Evolutionary conservation across 2,113 vertebrate genomes (phyloP).

Genomic region (Oreochromis spilurus): DNA sequence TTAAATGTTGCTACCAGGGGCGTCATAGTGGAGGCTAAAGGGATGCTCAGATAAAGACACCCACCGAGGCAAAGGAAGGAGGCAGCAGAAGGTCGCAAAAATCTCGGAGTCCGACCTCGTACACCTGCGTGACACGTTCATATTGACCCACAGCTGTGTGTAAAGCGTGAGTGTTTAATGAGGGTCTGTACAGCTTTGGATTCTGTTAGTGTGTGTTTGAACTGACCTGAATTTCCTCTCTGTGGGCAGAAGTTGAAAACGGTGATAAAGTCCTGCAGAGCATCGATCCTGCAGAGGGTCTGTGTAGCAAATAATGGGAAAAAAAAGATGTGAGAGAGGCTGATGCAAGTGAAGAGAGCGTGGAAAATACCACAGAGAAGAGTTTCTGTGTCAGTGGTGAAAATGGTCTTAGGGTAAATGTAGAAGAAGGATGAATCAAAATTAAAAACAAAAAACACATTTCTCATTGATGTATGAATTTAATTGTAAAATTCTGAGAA

Average conservation of each 20-base stretch:
- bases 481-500: too few relatives aligned
- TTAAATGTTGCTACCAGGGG: fast-evolving
- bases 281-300: background rate
- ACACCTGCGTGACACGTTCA: background rate
- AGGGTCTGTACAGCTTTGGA: too few relatives aligned
- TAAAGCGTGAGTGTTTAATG: too few relatives aligned
- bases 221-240: background rate
- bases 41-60: background rate
- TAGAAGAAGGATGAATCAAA: background rate
- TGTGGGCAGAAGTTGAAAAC: background rate
- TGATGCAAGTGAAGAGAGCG: background rate
- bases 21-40: background rate
- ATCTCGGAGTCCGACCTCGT: background rate
- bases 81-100: background rate
- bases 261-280: background rate
- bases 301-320: background rate
- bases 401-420: background rate
- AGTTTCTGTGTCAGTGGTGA: background rate
- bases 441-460: background rate
- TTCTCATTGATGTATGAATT: background rate
- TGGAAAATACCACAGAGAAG: background rate
- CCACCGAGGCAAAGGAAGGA: background rate
- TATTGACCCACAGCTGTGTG: background rate
- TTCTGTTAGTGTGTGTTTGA: background rate
- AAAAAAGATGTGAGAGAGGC: background rate